These are phyloP conservation scores for Fopius arisanus DNA, from an alignment of 1,140 invertebrate species.

Conservation along the genomic window DNA sequence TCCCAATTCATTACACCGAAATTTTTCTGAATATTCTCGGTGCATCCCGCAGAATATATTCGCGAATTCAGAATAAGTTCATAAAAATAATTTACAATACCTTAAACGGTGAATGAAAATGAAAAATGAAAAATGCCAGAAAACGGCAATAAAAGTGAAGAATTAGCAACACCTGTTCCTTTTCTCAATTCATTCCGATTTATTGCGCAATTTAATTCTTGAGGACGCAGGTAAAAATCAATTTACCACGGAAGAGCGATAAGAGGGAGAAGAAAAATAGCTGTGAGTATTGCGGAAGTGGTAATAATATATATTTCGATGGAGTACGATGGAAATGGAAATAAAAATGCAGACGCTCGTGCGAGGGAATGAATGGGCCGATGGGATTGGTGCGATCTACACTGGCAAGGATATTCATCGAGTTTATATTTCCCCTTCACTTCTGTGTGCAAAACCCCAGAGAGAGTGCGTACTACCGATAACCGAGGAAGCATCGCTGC, in stretches of 20 bases:
- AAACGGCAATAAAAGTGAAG: background rate
- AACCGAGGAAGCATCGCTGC: constrained; percentile 19
- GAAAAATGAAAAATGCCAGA: background rate
- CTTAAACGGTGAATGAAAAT: too few species aligned
- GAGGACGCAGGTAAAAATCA: background rate
- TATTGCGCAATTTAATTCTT: constrained; percentile 1
- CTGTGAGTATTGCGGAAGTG: background rate
- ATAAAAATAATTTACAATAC: too few species aligned
- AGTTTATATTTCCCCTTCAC: constrained; percentile 13
- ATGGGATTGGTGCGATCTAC: constrained; percentile 19
- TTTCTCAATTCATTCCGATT: constrained; percentile 1
- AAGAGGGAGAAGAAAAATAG: background rate
- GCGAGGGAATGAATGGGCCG: constrained; percentile 27
- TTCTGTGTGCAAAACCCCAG: background rate
- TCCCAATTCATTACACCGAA: background rate
- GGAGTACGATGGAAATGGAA: background rate
- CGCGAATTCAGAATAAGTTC: too few species aligned
- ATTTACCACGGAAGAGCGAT: background rate
- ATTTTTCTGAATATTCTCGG: too few species aligned
- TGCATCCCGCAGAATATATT: too few species aligned
- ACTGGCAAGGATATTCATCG: constrained; percentile 10
- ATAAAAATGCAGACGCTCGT: constrained; percentile 17
- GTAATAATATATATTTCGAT: background rate
- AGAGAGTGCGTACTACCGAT: constrained; percentile 13
- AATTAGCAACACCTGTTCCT: background rate